phyloP scores from a whole-genome alignment of 2,888 invertebrate species.

The Philopedon plagiatum region DNA sequence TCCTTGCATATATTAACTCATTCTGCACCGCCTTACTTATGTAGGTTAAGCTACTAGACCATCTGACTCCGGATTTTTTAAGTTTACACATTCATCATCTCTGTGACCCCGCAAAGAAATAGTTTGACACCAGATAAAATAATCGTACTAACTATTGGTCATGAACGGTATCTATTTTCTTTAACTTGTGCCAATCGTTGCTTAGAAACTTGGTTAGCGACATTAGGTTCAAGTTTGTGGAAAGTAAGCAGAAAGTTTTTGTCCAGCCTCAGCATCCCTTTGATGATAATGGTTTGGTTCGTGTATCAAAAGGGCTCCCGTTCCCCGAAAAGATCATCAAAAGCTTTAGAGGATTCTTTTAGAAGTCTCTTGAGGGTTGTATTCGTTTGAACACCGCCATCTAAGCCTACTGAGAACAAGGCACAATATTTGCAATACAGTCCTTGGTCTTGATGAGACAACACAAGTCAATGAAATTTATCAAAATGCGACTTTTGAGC shows the following conservation, averaged over 20 bases:
- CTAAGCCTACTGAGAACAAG: neutral
- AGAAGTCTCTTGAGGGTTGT: neutral
- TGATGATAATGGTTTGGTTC: neutral
- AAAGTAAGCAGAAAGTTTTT: neutral
- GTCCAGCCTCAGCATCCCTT: neutral
- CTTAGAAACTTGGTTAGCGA: neutral
- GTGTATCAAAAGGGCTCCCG: neutral
- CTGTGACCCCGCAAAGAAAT: slow-evolving; percentile 42
- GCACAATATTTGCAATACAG: slow-evolving; percentile 8
- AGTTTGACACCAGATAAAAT: slow-evolving; percentile 47
- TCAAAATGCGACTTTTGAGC: slow-evolving; percentile 2
- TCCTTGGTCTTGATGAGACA: neutral
- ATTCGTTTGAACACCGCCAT: neutral
- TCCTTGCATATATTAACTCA: slow-evolving; percentile 19
- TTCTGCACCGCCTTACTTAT: slow-evolving; percentile 40
- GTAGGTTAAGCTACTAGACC: slow-evolving; percentile 12
- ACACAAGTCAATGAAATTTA: slow-evolving; percentile 3
- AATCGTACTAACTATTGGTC: slow-evolving; percentile 42
- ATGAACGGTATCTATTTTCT: slow-evolving; percentile 42
- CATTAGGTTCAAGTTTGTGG: neutral
- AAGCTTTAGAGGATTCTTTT: neutral
- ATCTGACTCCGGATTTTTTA: neutral
- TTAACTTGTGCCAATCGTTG: slow-evolving; percentile 19
- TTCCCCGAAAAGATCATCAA: neutral
- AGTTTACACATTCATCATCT: slow-evolving; percentile 26